These are phyloP conservation scores for Mionectes macconnelli DNA, from an alignment of 2,113 vertebrate genomes.

Conservation along the genomic window DNA sequence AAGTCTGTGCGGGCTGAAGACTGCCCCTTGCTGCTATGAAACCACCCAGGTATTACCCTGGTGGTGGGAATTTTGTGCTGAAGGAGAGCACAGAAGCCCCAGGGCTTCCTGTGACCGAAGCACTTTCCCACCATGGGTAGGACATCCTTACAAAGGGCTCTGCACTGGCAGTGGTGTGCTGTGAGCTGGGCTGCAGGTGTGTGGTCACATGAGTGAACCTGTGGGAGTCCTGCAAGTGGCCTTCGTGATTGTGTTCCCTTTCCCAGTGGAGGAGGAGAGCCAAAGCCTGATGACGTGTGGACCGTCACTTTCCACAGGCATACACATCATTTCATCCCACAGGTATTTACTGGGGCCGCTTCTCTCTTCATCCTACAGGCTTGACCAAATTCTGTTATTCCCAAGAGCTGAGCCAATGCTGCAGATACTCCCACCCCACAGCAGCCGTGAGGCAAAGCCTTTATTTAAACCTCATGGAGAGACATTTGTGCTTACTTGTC, in stretches of 20 bases:
- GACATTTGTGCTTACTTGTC: neutral
- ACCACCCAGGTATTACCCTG: accelerated
- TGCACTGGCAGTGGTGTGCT: neutral
- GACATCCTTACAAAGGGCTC: neutral
- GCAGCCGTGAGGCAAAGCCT: neutral
- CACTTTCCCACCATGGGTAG: neutral
- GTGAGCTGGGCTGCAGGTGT: neutral
- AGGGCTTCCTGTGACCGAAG: neutral
- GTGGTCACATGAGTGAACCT: neutral
- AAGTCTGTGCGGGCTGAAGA: no score
- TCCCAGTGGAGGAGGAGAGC: neutral
- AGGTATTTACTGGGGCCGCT: neutral
- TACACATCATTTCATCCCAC: accelerated
- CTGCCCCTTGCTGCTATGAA: neutral
- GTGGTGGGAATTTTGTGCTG: neutral
- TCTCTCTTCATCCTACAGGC: neutral
- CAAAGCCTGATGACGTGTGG: neutral
- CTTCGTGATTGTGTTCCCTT: neutral
- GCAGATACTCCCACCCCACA: neutral
- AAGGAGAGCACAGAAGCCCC: neutral
- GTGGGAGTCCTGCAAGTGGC: neutral
- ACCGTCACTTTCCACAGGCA: neutral
- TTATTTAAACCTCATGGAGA: neutral
- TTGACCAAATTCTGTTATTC: neutral
- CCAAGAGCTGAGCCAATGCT: neutral